Evolutionary conservation across 30 jellyfish, hydroid and myxozoan species (phyloP), one percentile per base, ranked within the genome.

Genomic region (Cassiopea xamachana): DNA sequence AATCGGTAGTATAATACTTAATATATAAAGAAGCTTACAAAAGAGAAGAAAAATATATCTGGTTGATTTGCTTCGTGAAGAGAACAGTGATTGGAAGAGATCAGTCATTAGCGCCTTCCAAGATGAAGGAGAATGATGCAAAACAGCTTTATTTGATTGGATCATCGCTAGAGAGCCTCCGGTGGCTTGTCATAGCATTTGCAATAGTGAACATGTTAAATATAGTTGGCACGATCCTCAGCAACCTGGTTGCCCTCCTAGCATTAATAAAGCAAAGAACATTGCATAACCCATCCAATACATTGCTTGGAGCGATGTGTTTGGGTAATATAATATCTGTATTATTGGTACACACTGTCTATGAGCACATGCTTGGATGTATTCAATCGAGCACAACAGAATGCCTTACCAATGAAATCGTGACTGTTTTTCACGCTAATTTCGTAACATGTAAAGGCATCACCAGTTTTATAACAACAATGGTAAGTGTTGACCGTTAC

Each of bases 401-500:
- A 17, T 15, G 74, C 51, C 18, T 50, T 6, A 60, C 45, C 87
- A 78, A 19, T 1, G 15, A 13, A 2, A 16, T 50, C 58, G 58
- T 60, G 27, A 71, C 80, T 9, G 15, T 5, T 71, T 78, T 78
- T 27, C 75, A 59, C 15, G 75, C 51, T 18, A 78, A 8, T 19
- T 78, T 47, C 75, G 48, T 75, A 19, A 19, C 71, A 39, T 78
- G 73, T 75, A 78, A 49, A 50, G 87, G 87, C 1, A 12, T 69
- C 1, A 18, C 51, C 1, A 48, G 87, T 51, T 15, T 78, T 8
- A 48, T 78, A 78, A 78, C 71, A 78, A 75, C 87, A 2, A 19
- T 50, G 87, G 58, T 78, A 48, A 78, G 87, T 17, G 2, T 78
- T 27, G 87, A 78, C 45, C 71, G 87, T 8, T 78, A 47, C 75